These are phyloP conservation scores for Gonioctena quinquepunctata DNA, from an alignment of 1,140 invertebrate genomes.

Conservation along the genomic window DNA sequence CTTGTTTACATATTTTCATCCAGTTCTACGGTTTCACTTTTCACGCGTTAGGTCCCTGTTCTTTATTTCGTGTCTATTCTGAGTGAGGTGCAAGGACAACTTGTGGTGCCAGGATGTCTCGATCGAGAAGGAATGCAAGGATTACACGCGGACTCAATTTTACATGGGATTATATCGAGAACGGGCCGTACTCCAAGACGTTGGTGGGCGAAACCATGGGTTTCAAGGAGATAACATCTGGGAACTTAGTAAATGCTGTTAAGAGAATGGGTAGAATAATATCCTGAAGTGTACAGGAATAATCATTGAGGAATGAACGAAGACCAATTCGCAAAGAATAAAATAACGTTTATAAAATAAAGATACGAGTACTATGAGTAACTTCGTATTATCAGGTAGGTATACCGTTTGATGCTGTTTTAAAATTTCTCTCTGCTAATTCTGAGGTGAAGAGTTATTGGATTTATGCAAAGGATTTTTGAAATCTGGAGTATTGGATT, in stretches of 20 bases:
- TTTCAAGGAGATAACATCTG: slow-evolving; percentile 9
- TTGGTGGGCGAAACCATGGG: too few species aligned
- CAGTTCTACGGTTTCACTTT: not conserved
- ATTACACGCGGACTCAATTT: not conserved
- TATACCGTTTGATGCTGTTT: too few species aligned
- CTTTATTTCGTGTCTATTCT: not conserved
- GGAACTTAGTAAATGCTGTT: slow-evolving; percentile 9
- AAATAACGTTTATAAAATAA: too few species aligned
- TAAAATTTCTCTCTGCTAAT: too few species aligned
- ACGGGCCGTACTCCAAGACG: too few species aligned
- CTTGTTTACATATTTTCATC: slow-evolving; percentile 17
- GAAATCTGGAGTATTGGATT: too few species aligned
- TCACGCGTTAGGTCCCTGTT: not conserved
- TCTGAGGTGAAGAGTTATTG: too few species aligned
- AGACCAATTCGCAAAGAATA: slow-evolving; percentile 12
- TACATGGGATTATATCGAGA: too few species aligned
- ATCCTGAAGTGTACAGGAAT: not conserved
- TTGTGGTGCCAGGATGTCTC: not conserved
- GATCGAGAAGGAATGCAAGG: not conserved
- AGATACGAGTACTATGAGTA: too few species aligned
- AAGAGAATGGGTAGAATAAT: slow-evolving; percentile 16
- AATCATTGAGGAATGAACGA: slow-evolving; percentile 11
- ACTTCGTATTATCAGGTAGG: too few species aligned
- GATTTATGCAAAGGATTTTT: too few species aligned
- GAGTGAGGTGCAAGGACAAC: not conserved